A percentile compares a stretch with the other conserved stretches of the same genome.
These are phyloP conservation scores for Thalpophila matura DNA, from an alignment of 2,888 invertebrate genomes.

Conservation along the genomic window DNA sequence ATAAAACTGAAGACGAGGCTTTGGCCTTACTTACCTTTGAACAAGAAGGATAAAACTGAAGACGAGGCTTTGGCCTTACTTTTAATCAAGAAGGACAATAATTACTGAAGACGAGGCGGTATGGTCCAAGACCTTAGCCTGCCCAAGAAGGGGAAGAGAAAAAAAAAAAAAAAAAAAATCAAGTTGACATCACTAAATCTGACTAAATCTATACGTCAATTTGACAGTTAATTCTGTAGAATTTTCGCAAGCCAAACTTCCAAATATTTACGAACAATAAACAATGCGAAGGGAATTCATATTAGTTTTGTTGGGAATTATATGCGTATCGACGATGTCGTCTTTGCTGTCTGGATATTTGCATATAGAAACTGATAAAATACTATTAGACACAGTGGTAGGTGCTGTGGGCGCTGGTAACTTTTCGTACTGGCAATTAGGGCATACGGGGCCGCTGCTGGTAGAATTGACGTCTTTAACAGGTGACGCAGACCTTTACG, in stretches of 20 bases:
- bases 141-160: too few species aligned
- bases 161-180: not conserved
- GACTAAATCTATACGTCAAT: conserved; percentile 17
- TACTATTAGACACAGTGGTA: conserved; percentile 80
- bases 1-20: too few species aligned
- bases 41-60: too few species aligned
- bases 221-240: conserved; percentile 18
- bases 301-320: conserved; percentile 80
- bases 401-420: conserved; percentile 84
- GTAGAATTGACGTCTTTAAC: conserved; percentile 81
- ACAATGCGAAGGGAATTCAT: conserved; percentile 83
- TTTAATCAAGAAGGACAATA: too few species aligned
- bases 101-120: too few species aligned
- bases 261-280: conserved; percentile 26
- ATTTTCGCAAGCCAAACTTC: conserved; percentile 4
- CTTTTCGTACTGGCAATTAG: conserved; percentile 87
- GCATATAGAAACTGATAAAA: conserved; percentile 75
- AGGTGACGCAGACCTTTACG: conserved; percentile 86
- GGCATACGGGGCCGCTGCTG: conserved; percentile 79
- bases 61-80: too few species aligned
- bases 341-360: conserved; percentile 77
- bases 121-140: too few species aligned
- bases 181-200: not conserved
- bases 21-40: too few species aligned
- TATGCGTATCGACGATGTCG: conserved; percentile 80